Conservation (phyloP, 2,797 vertebrate species). For the Melanotaenia maccullochi region DNA sequence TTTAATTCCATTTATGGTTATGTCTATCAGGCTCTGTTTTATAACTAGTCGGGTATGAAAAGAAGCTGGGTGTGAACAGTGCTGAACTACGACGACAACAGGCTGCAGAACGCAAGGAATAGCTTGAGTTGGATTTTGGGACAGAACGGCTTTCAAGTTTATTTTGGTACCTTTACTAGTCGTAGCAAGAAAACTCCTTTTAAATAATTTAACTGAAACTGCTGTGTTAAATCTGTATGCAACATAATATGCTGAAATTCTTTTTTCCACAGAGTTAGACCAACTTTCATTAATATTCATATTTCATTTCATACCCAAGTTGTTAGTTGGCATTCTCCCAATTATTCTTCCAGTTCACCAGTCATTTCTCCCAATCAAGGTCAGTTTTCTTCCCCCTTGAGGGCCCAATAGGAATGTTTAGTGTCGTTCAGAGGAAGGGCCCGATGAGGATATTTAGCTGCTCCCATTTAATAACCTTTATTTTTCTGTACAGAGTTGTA, state of each 20-base stretch:
- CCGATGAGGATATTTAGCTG: conserved; percentile 25
- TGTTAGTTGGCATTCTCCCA: conserved; percentile 48
- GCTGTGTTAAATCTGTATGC: conserved; percentile 6
- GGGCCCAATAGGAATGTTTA: conserved; percentile 56
- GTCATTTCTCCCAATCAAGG: conserved; percentile 54
- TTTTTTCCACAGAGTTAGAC: conserved; percentile 13
- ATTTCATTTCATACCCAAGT: conserved; percentile 35
- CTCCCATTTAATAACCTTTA: conserved; percentile 45
- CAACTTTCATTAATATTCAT: conserved; percentile 36
- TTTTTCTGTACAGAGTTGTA: conserved; percentile 37
- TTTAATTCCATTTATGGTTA: conserved; percentile 3
- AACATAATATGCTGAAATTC: conserved; percentile 1
- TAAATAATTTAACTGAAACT: background rate
- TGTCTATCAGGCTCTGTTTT: conserved; percentile 6
- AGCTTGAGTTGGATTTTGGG: background rate
- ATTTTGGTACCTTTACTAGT: conserved; percentile 55
- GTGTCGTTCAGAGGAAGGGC: conserved; percentile 41
- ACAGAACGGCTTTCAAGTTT: conserved; percentile 33
- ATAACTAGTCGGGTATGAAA: conserved; percentile 17
- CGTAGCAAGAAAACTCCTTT: conserved; percentile 14
- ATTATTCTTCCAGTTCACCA: conserved; percentile 37
- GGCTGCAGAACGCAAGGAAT: background rate
- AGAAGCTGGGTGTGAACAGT: conserved; percentile 24
- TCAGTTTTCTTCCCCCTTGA: conserved; percentile 26
- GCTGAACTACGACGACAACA: conserved; percentile 17